These are phyloP conservation scores for Limnephilus rhombicus DNA, from an alignment of 2,888 invertebrate species.

Conservation along the genomic window DNA sequence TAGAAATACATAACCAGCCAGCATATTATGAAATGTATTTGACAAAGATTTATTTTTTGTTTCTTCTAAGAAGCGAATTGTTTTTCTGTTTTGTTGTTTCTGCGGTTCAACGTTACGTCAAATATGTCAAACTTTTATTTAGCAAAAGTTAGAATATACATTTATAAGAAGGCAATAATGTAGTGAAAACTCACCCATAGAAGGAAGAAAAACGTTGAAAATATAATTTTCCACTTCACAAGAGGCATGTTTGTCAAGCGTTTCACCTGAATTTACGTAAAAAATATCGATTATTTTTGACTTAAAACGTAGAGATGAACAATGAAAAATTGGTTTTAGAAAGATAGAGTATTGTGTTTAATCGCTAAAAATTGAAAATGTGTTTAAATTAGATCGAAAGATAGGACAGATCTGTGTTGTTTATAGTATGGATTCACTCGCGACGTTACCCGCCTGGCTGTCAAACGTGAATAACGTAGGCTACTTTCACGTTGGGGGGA, in stretches of 20 bases:
- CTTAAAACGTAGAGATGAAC: background rate
- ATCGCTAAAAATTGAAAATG: background rate
- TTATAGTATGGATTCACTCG: background rate
- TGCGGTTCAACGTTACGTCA: background rate
- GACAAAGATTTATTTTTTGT: too few relatives aligned
- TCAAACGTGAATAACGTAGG: conserved; percentile 22
- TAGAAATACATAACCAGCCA: too few relatives aligned
- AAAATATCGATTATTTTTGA: background rate
- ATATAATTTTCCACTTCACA: conserved; percentile 54
- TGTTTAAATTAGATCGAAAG: background rate
- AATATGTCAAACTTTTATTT: background rate
- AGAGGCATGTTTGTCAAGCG: conserved; percentile 35
- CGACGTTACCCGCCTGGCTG: background rate
- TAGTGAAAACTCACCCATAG: conserved; percentile 48
- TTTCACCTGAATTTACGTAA: background rate
- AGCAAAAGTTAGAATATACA: background rate
- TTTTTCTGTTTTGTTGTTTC: background rate
- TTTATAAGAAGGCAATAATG: background rate
- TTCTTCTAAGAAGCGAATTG: too few relatives aligned
- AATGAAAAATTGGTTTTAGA: background rate
- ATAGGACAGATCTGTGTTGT: background rate
- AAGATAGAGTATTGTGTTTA: background rate
- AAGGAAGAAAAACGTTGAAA: conserved; percentile 28
- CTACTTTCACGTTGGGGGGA: background rate
- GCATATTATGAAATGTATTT: too few relatives aligned